phyloP scores from a whole-genome alignment of 2,797 vertebrate species.

The Karalla daura region DNA sequence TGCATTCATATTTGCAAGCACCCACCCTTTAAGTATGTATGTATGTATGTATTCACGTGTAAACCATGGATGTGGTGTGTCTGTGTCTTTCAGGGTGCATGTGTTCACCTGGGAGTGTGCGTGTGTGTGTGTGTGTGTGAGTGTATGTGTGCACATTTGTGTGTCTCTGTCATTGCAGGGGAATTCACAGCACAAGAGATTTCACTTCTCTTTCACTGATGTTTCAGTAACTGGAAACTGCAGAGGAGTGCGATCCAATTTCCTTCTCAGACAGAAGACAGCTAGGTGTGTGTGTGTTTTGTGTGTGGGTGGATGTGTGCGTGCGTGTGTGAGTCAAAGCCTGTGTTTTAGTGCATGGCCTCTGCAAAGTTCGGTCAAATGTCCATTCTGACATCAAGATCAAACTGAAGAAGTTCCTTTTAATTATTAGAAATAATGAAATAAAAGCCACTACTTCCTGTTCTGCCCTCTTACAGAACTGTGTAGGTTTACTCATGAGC shows the following conservation, averaged over 20 bases:
- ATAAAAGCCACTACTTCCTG: slow-evolving; percentile 18
- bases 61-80: not conserved
- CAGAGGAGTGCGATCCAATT: slow-evolving; percentile 59
- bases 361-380: too few relatives aligned
- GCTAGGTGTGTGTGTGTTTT: slow-evolving; percentile 8
- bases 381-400: too few relatives aligned
- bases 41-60: slow-evolving; percentile 8
- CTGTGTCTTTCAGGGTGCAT: not conserved
- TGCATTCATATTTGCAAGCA: slow-evolving; percentile 4
- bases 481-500: not conserved
- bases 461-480: not conserved
- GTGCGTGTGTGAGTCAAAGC: slow-evolving; percentile 5
- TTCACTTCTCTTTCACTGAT: slow-evolving; percentile 79
- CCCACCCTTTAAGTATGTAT: not conserved
- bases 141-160: slow-evolving; percentile 19
- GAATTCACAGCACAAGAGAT: slow-evolving; percentile 65
- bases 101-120: not conserved
- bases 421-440: not conserved
- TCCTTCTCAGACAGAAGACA: slow-evolving; percentile 47
- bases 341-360: too few relatives aligned
- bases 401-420: not conserved
- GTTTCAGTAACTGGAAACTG: slow-evolving; percentile 71
- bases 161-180: slow-evolving; percentile 31
- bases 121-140: slow-evolving; percentile 17
- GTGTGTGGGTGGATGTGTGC: not conserved